These are phyloP conservation scores for Takifugu flavidus DNA, from an alignment of 2,113 vertebrate species.

Conservation along the genomic window DNA sequence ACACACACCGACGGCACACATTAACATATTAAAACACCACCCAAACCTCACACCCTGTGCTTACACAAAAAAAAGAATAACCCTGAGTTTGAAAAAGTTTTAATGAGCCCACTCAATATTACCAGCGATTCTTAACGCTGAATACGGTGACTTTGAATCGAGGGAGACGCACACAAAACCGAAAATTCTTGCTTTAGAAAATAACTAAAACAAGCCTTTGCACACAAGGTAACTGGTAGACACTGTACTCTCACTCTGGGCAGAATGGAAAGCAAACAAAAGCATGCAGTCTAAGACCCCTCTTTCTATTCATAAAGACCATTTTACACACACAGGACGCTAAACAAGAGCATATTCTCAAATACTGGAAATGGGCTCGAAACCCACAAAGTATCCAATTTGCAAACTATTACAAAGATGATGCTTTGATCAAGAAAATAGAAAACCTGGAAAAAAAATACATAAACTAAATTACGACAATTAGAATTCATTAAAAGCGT, in stretches of 20 bases:
- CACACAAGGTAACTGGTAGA: constrained; percentile 25
- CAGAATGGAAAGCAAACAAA: constrained; percentile 23
- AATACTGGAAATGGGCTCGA: constrained; percentile 2
- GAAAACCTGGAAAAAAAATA: no score
- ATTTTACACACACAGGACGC: constrained; percentile 10
- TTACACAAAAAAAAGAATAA: constrained; percentile 14
- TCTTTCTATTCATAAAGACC: constrained; percentile 8
- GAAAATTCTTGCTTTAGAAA: constrained; percentile 36
- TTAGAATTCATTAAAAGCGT: no score
- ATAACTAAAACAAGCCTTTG: constrained; percentile 8
- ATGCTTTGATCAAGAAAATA: no score
- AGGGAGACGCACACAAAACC: constrained; percentile 17
- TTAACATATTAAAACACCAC: constrained; percentile 24
- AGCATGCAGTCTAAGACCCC: constrained; percentile 8
- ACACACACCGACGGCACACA: background rate
- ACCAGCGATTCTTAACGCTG: background rate
- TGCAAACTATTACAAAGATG: background rate
- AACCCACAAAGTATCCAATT: constrained; percentile 18
- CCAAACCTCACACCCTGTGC: constrained; percentile 22
- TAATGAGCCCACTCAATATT: constrained; percentile 18
- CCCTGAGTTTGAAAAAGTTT: constrained; percentile 19
- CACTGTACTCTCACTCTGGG: constrained; percentile 11
- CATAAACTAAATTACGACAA: no score
- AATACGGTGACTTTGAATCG: constrained; percentile 1
- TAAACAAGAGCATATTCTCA: background rate